Base-by-base conservation (phyloP, 2,888 invertebrate genomes). In the Polyploca ridens region DNA sequence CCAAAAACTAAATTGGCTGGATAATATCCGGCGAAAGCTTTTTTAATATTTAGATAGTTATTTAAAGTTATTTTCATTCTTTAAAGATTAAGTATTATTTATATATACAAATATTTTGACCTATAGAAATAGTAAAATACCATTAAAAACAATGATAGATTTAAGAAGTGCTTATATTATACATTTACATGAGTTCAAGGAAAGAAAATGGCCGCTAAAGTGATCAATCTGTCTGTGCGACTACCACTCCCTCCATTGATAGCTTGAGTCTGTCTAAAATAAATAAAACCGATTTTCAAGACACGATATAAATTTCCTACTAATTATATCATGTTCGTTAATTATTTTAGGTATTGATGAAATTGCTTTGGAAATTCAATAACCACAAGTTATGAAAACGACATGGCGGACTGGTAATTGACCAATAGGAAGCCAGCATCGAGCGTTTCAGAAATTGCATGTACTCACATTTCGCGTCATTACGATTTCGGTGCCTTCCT, bases 391-490 rank as follows among this genome's bases (percentile, higher is more conserved):
- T 84, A 88, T 81, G 87, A 92, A 92, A 91, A 88, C 93, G 93
- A 93, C 93, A 96, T 96, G 96, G 96, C 96, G 96, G 96, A 94
- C 89, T 87, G 85, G 74, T 86, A 88, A 91, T 94, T 94, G 94
- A 94, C 96, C 96, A 97, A 97, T 97, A 94, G 94, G 95, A 95
- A 93, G 90, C 92, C 91, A 94, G 95, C 95, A 95, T 95, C 94
- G 94, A 94, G 94, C 94, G 93, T 94, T 94, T 94, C 95, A 94
- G 94, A 95, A 61, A 94, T 94, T 95, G 94, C 95, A 95, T 95
- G 95, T 95, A 95, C 95, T 95, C 95, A 94, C 95, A 94, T 94
- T 95, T 96, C 96, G 96, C 96, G 96, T 96, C 96, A 95, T 94
- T 95, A 94, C 89, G 90, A 90, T 94, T 95, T 95, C 94, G 93